Base-by-base conservation (phyloP, 2,797 vertebrate genomes). In the Neomorphus geoffroyi region DNA sequence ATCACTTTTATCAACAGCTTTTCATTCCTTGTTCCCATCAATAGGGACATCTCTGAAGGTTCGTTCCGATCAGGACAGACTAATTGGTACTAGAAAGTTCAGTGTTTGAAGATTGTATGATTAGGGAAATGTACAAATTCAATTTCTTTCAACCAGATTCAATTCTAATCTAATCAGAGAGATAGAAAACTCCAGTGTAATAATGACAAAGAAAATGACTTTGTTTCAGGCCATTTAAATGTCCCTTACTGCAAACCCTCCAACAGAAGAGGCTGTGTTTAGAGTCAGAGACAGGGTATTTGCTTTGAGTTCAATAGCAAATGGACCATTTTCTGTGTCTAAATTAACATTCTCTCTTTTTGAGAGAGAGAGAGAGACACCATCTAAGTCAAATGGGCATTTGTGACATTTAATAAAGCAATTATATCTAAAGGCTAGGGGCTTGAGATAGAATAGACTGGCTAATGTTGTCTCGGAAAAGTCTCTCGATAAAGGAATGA, bases 81-180 rank as follows among this genome's bases (percentile, higher is more conserved):
- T 96, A 96, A 97, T 94, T 96, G 96, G 82, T 92, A 93, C 89
- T 33, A 83, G 95, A 89, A 91, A 86, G 50, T 88, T 97, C 94
- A 74, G 87, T 93, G 94, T 96, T 96, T 92, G 97, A 95, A 97
- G 95, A 97, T 87, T 50, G 90, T 96, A 94, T 97, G 97, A 97
- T 97, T 97, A 97, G 88, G 92, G 89, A 96, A 97, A 95, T 95
- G 95, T 92, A 97, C 94, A 96, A 97, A 97, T 97, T 98, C 96
- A 96, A 97, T 98, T 97, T 97, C 90, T 92, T 92, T 87, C 32
- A 71, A 80, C 91, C 88, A 96, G 95, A 97, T 96, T 97, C 96
- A 97, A 94, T 97, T 97, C 97, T 96, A 96, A 97, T 96, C 96
- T 97, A 96, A 97, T 97, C 96, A 94, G 93, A 96, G 90, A 96